Percentiles rank a stretch among this genome's conserved stretches.
Evolutionary conservation across 2,888 invertebrate genomes (phyloP).

Genomic region (Lochmaea crataegi): DNA sequence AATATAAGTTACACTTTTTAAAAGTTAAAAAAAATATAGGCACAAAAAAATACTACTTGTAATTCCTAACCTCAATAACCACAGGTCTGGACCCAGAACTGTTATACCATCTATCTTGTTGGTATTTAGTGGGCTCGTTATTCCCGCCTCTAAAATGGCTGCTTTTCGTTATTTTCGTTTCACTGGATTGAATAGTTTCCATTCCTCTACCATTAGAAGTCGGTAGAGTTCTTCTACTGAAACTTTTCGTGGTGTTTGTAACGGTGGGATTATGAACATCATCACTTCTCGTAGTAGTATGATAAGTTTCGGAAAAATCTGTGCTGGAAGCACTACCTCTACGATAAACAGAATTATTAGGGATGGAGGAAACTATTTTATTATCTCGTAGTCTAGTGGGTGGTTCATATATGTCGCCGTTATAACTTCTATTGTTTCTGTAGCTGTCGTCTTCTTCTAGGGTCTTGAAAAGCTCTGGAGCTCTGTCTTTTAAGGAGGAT

Average conservation of each 20-base stretch:
- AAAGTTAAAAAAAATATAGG: slow-evolving; percentile 34
- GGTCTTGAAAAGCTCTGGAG: slow-evolving; percentile 79
- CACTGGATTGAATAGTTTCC: slow-evolving; percentile 78
- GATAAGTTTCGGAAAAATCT: slow-evolving; percentile 78
- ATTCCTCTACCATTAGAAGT: slow-evolving; percentile 73
- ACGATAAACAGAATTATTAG: slow-evolving; percentile 65
- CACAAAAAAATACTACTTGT: slow-evolving; percentile 41
- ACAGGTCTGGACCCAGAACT: slow-evolving; percentile 66
- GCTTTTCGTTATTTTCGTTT: slow-evolving; percentile 76
- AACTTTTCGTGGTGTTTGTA: slow-evolving; percentile 78
- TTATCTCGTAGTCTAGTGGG: slow-evolving; percentile 63
- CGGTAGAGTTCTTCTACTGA: slow-evolving; percentile 76
- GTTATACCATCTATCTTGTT: slow-evolving; percentile 66
- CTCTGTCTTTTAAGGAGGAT: slow-evolving; percentile 76
- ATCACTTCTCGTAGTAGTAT: slow-evolving; percentile 75
- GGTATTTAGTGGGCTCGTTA: slow-evolving; percentile 61
- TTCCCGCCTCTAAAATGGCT: slow-evolving; percentile 48
- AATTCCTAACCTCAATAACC: slow-evolving; percentile 72
- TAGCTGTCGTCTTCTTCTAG: slow-evolving; percentile 70
- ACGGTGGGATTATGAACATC: slow-evolving; percentile 76
- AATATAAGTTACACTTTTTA: slow-evolving; percentile 27
- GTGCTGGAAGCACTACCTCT: slow-evolving; percentile 77
- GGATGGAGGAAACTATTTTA: slow-evolving; percentile 51
- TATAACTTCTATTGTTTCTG: slow-evolving; percentile 58
- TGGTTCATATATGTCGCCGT: slow-evolving; percentile 64